phyloP scores from a whole-genome alignment of 2,797 vertebrate species.

The Enoplosus armatus region DNA sequence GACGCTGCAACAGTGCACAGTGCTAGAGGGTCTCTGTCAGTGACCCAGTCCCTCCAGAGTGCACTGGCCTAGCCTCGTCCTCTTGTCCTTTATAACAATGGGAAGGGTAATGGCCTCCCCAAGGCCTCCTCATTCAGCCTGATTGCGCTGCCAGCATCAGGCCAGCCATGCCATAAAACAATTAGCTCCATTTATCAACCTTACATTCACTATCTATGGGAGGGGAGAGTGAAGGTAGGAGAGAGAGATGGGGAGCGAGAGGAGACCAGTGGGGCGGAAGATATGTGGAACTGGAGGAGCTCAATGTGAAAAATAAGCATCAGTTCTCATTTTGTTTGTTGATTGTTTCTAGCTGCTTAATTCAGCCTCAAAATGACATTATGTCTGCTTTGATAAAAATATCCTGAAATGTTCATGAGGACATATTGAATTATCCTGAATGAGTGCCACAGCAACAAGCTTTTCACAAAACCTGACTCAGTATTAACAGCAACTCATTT shows the following conservation, averaged over 20 bases:
- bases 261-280: background rate
- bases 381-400: conserved; percentile 20
- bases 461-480: conserved; percentile 12
- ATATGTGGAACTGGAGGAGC: conserved; percentile 19
- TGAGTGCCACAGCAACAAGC: conserved; percentile 7
- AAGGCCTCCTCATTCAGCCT: conserved; percentile 86
- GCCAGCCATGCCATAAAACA: conserved; percentile 86
- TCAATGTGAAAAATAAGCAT: conserved; percentile 32
- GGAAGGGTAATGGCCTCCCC: conserved; percentile 89
- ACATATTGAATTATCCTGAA: conserved; percentile 13
- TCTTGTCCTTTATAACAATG: conserved; percentile 87
- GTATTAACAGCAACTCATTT: conserved; percentile 22
- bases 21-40: conserved; percentile 70
- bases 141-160: conserved; percentile 86
- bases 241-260: conserved; percentile 25
- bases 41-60: conserved; percentile 77
- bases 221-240: conserved; percentile 56
- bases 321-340: conserved; percentile 41
- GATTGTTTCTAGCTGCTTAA: conserved; percentile 25
- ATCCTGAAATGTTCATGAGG: conserved; percentile 8
- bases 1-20: conserved; percentile 40
- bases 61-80: conserved; percentile 75
- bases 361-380: conserved; percentile 21
- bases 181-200: conserved; percentile 90
- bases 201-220: conserved; percentile 75